Conservation (phyloP, 2,888 invertebrate species). For the Cantharis rufa region DNA sequence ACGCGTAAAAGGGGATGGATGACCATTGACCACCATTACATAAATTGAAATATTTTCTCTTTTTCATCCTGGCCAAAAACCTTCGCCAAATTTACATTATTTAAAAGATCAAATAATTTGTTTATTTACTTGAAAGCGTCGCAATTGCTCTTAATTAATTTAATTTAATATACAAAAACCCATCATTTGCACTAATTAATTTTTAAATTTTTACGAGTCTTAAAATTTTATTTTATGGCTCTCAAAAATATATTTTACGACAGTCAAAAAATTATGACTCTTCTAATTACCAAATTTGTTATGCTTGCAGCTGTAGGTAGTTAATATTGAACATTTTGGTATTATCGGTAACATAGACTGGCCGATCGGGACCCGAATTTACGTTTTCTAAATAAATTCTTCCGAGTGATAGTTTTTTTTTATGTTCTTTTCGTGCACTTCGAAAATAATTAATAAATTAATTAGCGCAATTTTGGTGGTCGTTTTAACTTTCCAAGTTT, state of each 20-base stretch:
- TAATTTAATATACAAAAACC: neutral
- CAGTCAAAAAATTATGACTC: neutral
- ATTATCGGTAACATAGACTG: neutral
- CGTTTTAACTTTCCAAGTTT: too few relatives aligned
- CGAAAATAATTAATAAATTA: too few relatives aligned
- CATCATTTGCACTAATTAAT: neutral
- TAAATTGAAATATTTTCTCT: constrained; percentile 36
- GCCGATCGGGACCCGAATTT: neutral
- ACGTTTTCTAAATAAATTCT: too few relatives aligned
- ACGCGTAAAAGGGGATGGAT: constrained; percentile 33
- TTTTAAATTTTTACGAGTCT: neutral
- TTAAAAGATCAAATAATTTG: neutral
- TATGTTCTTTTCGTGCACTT: too few relatives aligned
- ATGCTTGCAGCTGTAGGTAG: neutral
- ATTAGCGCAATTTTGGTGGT: too few relatives aligned
- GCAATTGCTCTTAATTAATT: neutral
- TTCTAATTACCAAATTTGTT: neutral
- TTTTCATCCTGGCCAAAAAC: neutral
- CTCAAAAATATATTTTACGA: neutral
- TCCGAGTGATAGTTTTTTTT: too few relatives aligned
- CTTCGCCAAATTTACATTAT: neutral
- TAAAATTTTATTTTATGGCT: neutral
- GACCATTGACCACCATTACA: constrained; percentile 32
- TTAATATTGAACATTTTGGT: neutral
- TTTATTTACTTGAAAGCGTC: neutral